Evolutionary conservation across 2,113 vertebrate genomes (phyloP), one percentile per base, ranked within the genome.

Genomic region (Collichthys lucidus): DNA sequence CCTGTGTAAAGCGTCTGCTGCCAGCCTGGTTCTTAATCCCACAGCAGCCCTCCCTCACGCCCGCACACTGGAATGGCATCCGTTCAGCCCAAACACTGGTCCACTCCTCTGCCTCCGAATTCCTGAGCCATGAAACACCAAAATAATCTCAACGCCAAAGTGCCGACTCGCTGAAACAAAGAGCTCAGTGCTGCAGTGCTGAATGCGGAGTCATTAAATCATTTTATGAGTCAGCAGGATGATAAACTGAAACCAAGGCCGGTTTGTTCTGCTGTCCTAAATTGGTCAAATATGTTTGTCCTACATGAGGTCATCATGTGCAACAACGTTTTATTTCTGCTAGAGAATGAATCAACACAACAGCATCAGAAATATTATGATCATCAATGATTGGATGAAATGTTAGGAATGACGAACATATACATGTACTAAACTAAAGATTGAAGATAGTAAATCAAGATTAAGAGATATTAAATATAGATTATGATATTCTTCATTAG

Each of bases 101-200:
- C 40, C 14, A 64, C 52, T 68, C 62, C 83, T 52, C 53, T 19
- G 66, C 68, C 63, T 53, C 78, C 31, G 82, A 60, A 86, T 86
- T 86, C 84, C 84, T 84, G 35, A 76, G 70, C 64, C 3, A 35
- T 84, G 81, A 86, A 68, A 63, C 80, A 78, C 35, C 60, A 19
- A 60, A 74, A 80, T 50, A 60, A 62, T 42, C 35, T 44, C 11
- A 7, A 19, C 49, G 52, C 7, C 61, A 65, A 40, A 71, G 44
- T 16, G 22, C 44, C 42, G 42, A 20, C 59, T 9, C 1, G 16
- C 55, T 40, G 26, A 53, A 24, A 53, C 26, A 11, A 22, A 53
- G 73, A 4, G 40, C 3, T 56, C 53, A 19, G 44, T 4, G 60
- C 10, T 42, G 35, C 5, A 11, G 0, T 3, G 31, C 71, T 75